Evolutionary conservation across 2,113 vertebrate genomes (phyloP).

Genomic region (Amia ocellicauda): DNA sequence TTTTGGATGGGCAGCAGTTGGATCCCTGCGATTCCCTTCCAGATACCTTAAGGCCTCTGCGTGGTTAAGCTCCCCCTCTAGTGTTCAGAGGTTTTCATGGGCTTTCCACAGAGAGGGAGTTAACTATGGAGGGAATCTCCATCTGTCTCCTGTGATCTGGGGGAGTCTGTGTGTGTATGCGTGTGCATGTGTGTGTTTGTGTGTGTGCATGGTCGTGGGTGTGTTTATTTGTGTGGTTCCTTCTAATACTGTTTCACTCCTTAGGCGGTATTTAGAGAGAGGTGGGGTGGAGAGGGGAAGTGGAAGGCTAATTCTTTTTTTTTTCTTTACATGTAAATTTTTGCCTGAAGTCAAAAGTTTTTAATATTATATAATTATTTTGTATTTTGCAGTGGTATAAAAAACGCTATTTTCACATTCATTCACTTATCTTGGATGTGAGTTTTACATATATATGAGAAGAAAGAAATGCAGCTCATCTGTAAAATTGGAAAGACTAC

Average conservation of each 20-base stretch:
- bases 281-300: no score
- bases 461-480: no score
- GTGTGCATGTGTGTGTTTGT: conserved; percentile 15
- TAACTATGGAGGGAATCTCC: not conserved
- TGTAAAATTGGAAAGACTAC: no score
- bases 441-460: no score
- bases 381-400: no score
- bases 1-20: conserved; percentile 65
- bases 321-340: conserved; percentile 32
- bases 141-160: not conserved
- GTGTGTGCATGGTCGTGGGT: conserved; percentile 8
- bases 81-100: conserved; percentile 78
- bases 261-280: no score
- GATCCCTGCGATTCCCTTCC: conserved; percentile 57
- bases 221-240: conserved; percentile 19
- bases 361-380: no score
- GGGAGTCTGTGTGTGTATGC: not conserved
- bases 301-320: conserved; percentile 8
- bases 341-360: no score
- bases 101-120: conserved; percentile 29
- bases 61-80: conserved; percentile 97
- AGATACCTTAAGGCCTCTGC: conserved; percentile 59
- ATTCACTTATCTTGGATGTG: no score
- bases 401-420: no score
- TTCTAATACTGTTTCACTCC: conserved; percentile 27